Percentiles rank a stretch among this genome's conserved stretches.
These are phyloP conservation scores for Scomberomorus guttatus DNA, from an alignment of 2,797 vertebrate species.

Conservation along the genomic window DNA sequence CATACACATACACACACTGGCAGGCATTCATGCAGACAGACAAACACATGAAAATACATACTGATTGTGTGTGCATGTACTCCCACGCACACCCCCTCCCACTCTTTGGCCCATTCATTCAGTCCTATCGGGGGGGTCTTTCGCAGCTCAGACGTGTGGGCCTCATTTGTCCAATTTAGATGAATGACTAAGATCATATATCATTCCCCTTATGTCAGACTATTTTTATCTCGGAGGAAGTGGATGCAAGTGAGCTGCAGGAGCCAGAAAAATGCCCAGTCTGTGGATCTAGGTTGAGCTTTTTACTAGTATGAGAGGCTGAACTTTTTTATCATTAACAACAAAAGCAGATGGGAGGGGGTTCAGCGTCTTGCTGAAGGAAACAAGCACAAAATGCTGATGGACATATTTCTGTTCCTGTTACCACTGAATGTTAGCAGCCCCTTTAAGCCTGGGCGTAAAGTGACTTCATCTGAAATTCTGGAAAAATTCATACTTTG, in stretches of 20 bases:
- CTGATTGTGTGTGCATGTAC: slow-evolving; percentile 11
- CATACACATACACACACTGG: not conserved
- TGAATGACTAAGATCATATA: slow-evolving; percentile 78
- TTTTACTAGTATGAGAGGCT: slow-evolving; percentile 28
- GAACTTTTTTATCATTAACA: slow-evolving; percentile 36
- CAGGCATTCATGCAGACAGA: slow-evolving; percentile 21
- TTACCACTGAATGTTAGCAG: slow-evolving; percentile 4
- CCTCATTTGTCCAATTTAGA: slow-evolving; percentile 81
- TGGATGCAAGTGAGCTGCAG: slow-evolving; percentile 39
- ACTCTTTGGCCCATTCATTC: slow-evolving; percentile 58
- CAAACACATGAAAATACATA: slow-evolving; percentile 33
- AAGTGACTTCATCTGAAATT: slow-evolving; percentile 2
- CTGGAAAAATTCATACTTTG: not conserved
- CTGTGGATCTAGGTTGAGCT: slow-evolving; percentile 44
- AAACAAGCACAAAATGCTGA: slow-evolving; percentile 37
- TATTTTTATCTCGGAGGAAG: slow-evolving; percentile 69
- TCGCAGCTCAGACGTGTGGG: slow-evolving; percentile 73
- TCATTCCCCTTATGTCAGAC: slow-evolving; percentile 66
- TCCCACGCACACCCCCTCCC: slow-evolving; percentile 20
- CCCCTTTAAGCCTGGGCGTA: not conserved
- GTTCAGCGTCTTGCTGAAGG: slow-evolving; percentile 2
- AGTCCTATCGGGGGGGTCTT: slow-evolving; percentile 40
- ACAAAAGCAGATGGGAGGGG: slow-evolving; percentile 23
- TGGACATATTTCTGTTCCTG: slow-evolving; percentile 14
- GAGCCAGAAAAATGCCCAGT: slow-evolving; percentile 36